Evolutionary conservation across 1,140 invertebrate species (phyloP).

Genomic region (Philopotamus ludificatus): DNA sequence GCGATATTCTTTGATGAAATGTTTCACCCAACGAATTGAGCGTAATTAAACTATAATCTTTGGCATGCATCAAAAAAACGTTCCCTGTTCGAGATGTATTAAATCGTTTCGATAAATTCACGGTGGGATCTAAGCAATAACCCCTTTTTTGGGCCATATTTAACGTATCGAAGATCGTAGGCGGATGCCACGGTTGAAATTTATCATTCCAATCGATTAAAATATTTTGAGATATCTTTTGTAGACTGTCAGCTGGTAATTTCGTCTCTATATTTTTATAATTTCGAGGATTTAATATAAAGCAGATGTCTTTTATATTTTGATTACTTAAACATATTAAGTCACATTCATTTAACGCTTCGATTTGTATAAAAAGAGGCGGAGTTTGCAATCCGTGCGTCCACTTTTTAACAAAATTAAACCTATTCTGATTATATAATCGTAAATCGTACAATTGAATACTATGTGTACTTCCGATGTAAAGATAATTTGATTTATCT

Average conservation of each 20-base stretch:
- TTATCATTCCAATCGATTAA: background rate
- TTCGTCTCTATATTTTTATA: background rate
- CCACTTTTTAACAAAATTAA: constrained; percentile 26
- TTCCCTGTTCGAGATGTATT: constrained; percentile 25
- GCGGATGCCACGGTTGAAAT: constrained; percentile 20
- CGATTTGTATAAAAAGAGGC: constrained; percentile 22
- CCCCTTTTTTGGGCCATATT: constrained; percentile 22
- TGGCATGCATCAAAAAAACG: background rate
- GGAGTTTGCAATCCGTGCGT: constrained; percentile 28
- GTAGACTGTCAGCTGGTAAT: background rate
- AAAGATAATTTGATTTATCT: constrained; percentile 17
- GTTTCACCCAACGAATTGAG: constrained; percentile 35
- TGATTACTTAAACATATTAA: constrained; percentile 20
- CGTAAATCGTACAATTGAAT: constrained; percentile 31
- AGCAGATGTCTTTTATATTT: constrained; percentile 7
- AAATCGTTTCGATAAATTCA: constrained; percentile 26
- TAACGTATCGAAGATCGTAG: constrained; percentile 21
- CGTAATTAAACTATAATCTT: constrained; percentile 11
- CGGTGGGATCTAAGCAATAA: constrained; percentile 30
- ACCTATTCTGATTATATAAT: constrained; percentile 11
- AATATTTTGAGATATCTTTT: background rate
- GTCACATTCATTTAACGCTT: constrained; percentile 18
- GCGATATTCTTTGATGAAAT: constrained; percentile 26
- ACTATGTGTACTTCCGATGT: constrained; percentile 23
- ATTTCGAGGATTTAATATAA: constrained; percentile 16